Percentiles rank a stretch among this genome's conserved stretches.
phyloP scores from a whole-genome alignment of 2,888 invertebrate genomes.

The Spilarctia lutea region DNA sequence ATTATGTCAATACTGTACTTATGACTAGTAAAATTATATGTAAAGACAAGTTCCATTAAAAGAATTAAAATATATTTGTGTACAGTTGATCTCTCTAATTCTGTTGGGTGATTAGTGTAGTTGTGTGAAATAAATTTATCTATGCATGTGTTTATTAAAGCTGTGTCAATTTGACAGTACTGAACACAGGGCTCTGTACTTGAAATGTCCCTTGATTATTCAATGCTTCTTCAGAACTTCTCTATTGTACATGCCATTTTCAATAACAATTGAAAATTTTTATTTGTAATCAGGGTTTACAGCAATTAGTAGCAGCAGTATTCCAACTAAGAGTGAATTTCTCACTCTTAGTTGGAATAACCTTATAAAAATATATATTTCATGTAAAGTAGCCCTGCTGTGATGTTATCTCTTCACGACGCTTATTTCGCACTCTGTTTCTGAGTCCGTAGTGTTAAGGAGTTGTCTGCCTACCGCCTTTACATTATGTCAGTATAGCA shows the following conservation, averaged over 20 bases:
- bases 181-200: constrained; percentile 36
- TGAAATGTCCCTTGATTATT: constrained; percentile 23
- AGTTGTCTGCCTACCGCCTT: constrained; percentile 87
- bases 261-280: not conserved
- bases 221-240: not conserved
- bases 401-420: constrained; percentile 42
- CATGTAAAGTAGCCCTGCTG: constrained; percentile 45
- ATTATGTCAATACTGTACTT: constrained; percentile 44
- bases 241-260: not conserved
- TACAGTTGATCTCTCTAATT: constrained; percentile 54
- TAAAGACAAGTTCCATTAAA: constrained; percentile 33
- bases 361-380: constrained; percentile 25
- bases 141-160: constrained; percentile 44
- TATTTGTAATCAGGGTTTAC: not conserved
- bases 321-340: not conserved
- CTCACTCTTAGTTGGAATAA: too few relatives aligned
- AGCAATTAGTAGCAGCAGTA: constrained; percentile 4
- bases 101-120: constrained; percentile 46
- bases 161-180: constrained; percentile 33
- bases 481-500: constrained; percentile 85
- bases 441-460: constrained; percentile 82
- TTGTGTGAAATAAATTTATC: constrained; percentile 49
- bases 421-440: constrained; percentile 74
- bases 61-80: constrained; percentile 38
- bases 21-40: constrained; percentile 40